phyloP scores from a whole-genome alignment of 2,113 vertebrate genomes.

The Lophochroa leadbeateri region DNA sequence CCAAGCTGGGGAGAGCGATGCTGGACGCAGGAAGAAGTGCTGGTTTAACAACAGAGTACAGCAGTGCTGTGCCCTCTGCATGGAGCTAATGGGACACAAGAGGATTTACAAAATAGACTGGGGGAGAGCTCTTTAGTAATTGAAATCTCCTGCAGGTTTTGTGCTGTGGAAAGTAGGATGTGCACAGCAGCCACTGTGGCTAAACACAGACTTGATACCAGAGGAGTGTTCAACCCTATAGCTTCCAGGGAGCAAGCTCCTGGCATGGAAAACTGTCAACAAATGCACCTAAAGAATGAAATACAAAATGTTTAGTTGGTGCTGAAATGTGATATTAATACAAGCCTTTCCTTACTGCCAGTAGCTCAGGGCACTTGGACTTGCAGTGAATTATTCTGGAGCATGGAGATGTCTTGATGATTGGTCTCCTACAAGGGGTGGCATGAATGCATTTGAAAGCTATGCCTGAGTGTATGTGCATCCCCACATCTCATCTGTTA shows the following conservation, averaged over 20 bases:
- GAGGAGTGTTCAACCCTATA: rapidly evolving
- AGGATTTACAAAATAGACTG: background rate
- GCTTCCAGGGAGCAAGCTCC: background rate
- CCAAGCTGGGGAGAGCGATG: background rate
- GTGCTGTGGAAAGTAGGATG: background rate
- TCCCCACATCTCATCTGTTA: background rate
- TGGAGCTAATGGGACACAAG: background rate
- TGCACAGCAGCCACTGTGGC: background rate
- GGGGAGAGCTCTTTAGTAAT: background rate
- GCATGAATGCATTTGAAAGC: rapidly evolving
- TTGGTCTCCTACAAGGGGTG: background rate
- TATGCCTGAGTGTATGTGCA: background rate
- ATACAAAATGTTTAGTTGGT: background rate
- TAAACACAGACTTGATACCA: background rate
- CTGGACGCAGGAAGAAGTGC: background rate
- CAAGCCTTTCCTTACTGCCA: background rate
- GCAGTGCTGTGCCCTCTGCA: rapidly evolving
- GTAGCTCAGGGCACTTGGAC: background rate
- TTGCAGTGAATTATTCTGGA: background rate
- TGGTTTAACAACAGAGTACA: background rate
- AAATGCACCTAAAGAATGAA: background rate
- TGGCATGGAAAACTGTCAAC: background rate
- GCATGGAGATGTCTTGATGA: background rate
- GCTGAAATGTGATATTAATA: background rate
- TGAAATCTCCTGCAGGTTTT: background rate